Evolutionary conservation across 2,888 invertebrate species (phyloP).

Genomic region (Adelognathus sp.): DNA sequence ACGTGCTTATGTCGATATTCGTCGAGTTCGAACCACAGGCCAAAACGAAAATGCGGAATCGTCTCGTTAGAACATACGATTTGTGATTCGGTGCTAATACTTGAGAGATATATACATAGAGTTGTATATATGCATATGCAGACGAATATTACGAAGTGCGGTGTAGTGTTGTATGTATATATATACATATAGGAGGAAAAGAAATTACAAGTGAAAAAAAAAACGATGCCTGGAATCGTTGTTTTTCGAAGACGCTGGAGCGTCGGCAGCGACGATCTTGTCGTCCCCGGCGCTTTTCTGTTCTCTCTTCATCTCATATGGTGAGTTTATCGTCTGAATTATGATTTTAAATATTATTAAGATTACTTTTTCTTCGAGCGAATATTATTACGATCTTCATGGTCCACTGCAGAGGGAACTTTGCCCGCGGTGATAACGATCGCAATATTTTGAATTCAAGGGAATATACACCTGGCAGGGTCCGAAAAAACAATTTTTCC

Average conservation of each 20-base stretch:
- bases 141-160: neutral
- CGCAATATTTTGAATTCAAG: too few relatives aligned
- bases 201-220: slow-evolving; percentile 2
- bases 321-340: slow-evolving; percentile 83
- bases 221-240: slow-evolving; percentile 91
- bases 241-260: slow-evolving; percentile 93
- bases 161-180: neutral
- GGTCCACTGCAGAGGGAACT: neutral
- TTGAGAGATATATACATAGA: neutral
- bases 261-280: slow-evolving; percentile 93
- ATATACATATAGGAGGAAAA: neutral
- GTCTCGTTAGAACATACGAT: slow-evolving; percentile 41
- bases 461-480: too few relatives aligned
- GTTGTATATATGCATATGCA: neutral
- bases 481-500: too few relatives aligned
- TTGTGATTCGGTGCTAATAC: slow-evolving; percentile 41
- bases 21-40: slow-evolving; percentile 4
- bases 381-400: neutral
- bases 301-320: slow-evolving; percentile 89
- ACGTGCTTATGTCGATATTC: slow-evolving; percentile 13
- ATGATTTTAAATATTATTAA: neutral
- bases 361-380: neutral
- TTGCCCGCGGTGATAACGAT: too few relatives aligned
- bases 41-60: slow-evolving; percentile 41
- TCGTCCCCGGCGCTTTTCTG: slow-evolving; percentile 91